Conservation (phyloP, 2,113 vertebrate genomes). For the Eurypyga helias region DNA sequence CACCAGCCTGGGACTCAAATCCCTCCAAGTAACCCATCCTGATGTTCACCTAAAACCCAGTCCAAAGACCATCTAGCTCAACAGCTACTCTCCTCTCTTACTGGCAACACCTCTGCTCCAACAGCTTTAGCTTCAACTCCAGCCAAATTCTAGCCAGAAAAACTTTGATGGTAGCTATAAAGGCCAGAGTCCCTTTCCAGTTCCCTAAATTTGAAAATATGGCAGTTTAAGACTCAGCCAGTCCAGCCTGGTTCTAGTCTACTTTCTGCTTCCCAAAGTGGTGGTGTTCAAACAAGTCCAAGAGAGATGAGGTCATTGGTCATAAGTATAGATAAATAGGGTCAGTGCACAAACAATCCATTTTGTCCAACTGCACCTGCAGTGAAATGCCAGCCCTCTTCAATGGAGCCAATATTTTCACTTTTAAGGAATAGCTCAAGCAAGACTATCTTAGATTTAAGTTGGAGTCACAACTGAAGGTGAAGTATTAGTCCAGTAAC, state of each 20-base stretch:
- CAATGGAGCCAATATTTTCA: neutral
- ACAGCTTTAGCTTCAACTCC: neutral
- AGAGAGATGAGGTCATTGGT: neutral
- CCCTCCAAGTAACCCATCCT: neutral
- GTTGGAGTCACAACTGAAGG: neutral
- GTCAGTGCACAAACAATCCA: neutral
- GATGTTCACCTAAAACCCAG: neutral
- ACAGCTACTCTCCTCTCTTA: neutral
- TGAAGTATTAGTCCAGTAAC: neutral
- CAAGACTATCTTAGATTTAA: neutral
- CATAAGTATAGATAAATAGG: neutral
- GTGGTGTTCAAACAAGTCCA: neutral
- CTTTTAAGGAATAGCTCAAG: neutral
- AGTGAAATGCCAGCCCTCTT: neutral
- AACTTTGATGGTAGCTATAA: neutral
- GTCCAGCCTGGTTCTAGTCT: neutral
- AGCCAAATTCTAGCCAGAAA: neutral
- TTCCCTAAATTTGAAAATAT: neutral
- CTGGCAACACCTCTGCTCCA: neutral
- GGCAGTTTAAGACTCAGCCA: neutral
- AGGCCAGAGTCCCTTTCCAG: neutral
- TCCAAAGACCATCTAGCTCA: neutral
- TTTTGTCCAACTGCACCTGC: neutral
- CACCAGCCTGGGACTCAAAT: neutral
- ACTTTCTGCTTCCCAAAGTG: neutral